phyloP scores from a whole-genome alignment of 1,140 invertebrate genomes.

The Drosophila guanche region DNA sequence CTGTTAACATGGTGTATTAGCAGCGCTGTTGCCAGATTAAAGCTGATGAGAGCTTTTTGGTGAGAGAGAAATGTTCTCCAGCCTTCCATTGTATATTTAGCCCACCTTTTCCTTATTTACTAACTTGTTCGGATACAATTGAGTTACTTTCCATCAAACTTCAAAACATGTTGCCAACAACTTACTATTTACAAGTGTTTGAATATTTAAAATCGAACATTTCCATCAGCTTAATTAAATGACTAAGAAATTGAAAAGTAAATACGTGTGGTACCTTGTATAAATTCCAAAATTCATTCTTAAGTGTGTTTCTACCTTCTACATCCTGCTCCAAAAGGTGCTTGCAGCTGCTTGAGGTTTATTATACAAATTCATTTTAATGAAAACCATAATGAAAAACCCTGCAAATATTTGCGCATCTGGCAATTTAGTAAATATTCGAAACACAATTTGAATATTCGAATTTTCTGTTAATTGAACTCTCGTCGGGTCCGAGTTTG shows the following conservation, averaged over 20 bases:
- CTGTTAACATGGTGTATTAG: too few relatives aligned
- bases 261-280: slow-evolving; percentile 2
- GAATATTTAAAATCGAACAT: background rate
- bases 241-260: background rate
- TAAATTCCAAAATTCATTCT: slow-evolving; percentile 11
- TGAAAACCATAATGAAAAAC: slow-evolving; percentile 41
- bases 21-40: too few relatives aligned
- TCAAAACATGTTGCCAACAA: background rate
- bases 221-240: slow-evolving; percentile 24
- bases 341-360: slow-evolving; percentile 30
- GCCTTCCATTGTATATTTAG: too few relatives aligned
- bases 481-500: slow-evolving; percentile 11
- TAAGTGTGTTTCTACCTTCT: background rate
- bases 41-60: too few relatives aligned
- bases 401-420: slow-evolving; percentile 46
- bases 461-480: slow-evolving; percentile 50
- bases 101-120: background rate
- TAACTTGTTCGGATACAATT: background rate
- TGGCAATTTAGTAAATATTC: slow-evolving; percentile 36
- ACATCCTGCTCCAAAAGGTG: slow-evolving; percentile 1
- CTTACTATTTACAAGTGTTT: background rate
- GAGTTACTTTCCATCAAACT: too few relatives aligned
- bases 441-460: slow-evolving; percentile 31
- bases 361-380: slow-evolving; percentile 36
- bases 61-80: too few relatives aligned